Evolutionary conservation across 2,888 invertebrate species (phyloP).

Genomic region (Chydorus sphaericus): DNA sequence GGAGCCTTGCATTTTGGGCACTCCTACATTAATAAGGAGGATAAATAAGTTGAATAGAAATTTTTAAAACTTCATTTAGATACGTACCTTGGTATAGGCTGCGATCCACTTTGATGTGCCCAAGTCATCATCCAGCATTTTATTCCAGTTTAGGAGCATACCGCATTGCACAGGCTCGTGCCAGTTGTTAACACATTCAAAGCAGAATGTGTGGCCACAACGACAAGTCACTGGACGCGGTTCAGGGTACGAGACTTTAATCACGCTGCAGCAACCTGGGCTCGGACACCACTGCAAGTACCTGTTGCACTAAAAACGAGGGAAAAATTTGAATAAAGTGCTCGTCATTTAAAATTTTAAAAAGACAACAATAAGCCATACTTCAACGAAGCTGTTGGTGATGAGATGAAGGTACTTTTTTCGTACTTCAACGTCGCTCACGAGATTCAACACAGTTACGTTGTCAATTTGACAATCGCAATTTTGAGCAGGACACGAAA

Average conservation of each 20-base stretch:
- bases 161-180: conserved; percentile 96
- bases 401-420: conserved; percentile 93
- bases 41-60: neutral
- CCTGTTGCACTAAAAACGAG: conserved; percentile 65
- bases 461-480: conserved; percentile 97
- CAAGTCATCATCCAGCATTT: conserved; percentile 97
- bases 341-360: neutral
- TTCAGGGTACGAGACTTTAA: conserved; percentile 82
- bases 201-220: conserved; percentile 88
- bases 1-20: conserved; percentile 96
- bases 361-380: conserved; percentile 28
- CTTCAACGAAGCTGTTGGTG: conserved; percentile 96
- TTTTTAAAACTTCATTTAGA: too few species aligned
- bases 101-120: conserved; percentile 99
- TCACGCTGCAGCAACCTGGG: conserved; percentile 91
- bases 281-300: conserved; percentile 95
- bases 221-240: conserved; percentile 81
- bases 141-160: conserved; percentile 87
- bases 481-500: conserved; percentile 90
- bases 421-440: conserved; percentile 72
- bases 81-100: conserved; percentile 78
- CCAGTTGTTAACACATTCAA: conserved; percentile 92
- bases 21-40: conserved; percentile 38
- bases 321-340: neutral
- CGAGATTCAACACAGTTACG: conserved; percentile 83